Evolutionary conservation across 1,140 invertebrate genomes (phyloP).

Genomic region (Trichonephila clavata): DNA sequence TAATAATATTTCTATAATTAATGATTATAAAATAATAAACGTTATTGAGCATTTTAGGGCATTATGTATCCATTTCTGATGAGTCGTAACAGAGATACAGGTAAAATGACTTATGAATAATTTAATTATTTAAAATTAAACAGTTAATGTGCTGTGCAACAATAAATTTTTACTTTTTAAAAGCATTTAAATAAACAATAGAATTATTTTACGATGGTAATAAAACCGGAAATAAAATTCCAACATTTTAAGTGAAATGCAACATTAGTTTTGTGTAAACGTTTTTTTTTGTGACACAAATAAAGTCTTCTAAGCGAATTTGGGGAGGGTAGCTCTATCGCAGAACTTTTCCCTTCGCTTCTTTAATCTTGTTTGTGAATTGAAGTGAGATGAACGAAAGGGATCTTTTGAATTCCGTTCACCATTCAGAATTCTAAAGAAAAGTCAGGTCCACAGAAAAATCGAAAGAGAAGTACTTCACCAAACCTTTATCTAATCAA

Average conservation of each 20-base stretch:
- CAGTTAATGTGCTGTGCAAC: no score
- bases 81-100: no score
- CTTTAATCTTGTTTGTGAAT: slow-evolving; percentile 8
- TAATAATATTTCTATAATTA: no score
- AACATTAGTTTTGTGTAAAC: no score
- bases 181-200: no score
- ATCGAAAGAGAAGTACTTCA: background rate
- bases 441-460: background rate
- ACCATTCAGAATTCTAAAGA: background rate
- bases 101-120: no score
- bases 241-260: background rate
- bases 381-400: background rate
- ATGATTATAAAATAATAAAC: no score
- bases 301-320: background rate
- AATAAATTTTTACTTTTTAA: no score
- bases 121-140: no score
- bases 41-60: no score
- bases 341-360: background rate
- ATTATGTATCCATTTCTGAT: no score
- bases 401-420: slow-evolving; percentile 11
- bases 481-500: background rate
- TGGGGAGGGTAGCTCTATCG: background rate
- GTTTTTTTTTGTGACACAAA: background rate
- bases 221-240: background rate
- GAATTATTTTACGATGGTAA: no score